Conservation (phyloP, 2,888 invertebrate species). For the Sarcophaga carnaria region DNA sequence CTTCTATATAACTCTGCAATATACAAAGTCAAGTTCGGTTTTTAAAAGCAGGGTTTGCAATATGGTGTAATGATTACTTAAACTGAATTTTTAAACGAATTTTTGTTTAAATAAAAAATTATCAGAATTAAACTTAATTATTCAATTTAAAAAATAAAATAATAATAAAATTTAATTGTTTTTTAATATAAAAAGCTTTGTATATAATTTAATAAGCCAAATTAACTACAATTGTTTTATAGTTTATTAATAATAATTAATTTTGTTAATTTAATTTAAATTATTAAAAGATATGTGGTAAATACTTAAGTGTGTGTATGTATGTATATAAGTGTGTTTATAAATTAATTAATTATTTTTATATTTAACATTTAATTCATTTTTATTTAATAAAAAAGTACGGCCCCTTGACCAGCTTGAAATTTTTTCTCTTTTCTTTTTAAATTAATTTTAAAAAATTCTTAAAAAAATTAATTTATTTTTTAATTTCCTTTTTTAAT, state of each 20-base stretch:
- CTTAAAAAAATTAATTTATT: slow-evolving; percentile 35
- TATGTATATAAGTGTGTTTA: slow-evolving; percentile 13
- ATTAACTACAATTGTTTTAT: slow-evolving; percentile 25
- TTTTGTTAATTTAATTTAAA: slow-evolving; percentile 9
- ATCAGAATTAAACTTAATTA: too few relatives aligned
- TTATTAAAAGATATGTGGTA: neutral
- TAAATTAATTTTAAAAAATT: slow-evolving; percentile 23
- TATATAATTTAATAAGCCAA: slow-evolving; percentile 50
- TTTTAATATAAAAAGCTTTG: slow-evolving; percentile 39
- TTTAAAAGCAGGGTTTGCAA: too few relatives aligned
- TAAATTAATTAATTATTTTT: slow-evolving; percentile 37
- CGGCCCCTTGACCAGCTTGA: slow-evolving; percentile 71
- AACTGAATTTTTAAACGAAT: too few relatives aligned
- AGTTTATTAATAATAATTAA: neutral
- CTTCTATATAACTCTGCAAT: too few relatives aligned
- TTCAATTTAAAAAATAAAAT: too few relatives aligned
- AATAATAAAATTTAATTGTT: neutral
- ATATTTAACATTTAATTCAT: slow-evolving; percentile 34
- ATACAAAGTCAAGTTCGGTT: too few relatives aligned
- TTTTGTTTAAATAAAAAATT: too few relatives aligned
- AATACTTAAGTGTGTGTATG: slow-evolving; percentile 6
- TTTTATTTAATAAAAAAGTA: slow-evolving; percentile 54
- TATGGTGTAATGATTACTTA: too few relatives aligned
- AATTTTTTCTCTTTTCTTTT: slow-evolving; percentile 26
- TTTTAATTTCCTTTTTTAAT: slow-evolving; percentile 68